Evolutionary conservation across 30 jellyfish, hydroid and myxozoan genomes (phyloP).

Genomic region (Rhopilema esculentum): DNA sequence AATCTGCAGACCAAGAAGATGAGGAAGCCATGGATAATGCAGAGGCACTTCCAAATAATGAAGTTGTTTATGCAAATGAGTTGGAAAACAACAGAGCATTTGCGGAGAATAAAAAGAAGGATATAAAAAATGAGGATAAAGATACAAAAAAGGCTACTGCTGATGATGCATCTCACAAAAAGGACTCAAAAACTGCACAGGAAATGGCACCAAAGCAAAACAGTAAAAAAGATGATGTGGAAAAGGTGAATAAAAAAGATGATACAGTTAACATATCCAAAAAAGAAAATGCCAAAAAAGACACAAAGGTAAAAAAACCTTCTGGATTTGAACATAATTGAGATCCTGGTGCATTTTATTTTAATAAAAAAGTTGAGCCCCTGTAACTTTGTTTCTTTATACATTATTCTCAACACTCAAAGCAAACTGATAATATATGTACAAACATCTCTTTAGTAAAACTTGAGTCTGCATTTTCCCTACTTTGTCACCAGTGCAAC

Average conservation of each 20-base stretch:
- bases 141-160: background rate
- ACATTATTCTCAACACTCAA: no score
- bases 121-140: background rate
- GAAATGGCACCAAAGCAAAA: background rate
- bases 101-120: background rate
- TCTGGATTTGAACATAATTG: no score
- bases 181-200: background rate
- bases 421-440: no score
- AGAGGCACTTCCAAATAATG: background rate
- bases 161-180: background rate
- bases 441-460: no score
- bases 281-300: no score
- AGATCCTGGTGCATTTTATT: no score
- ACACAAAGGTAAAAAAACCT: no score
- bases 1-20: slow-evolving; percentile 6
- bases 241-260: background rate
- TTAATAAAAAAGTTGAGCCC: no score
- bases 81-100: background rate
- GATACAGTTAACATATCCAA: no score
- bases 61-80: background rate
- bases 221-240: background rate
- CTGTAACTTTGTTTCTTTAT: no score
- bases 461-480: no score
- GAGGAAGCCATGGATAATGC: slow-evolving; percentile 1
- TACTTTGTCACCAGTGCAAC: no score